A percentile compares a stretch with the other conserved stretches of the same genome.
Conservation (phyloP, 2,797 vertebrate genomes). For the Bufotes viridis region DNA sequence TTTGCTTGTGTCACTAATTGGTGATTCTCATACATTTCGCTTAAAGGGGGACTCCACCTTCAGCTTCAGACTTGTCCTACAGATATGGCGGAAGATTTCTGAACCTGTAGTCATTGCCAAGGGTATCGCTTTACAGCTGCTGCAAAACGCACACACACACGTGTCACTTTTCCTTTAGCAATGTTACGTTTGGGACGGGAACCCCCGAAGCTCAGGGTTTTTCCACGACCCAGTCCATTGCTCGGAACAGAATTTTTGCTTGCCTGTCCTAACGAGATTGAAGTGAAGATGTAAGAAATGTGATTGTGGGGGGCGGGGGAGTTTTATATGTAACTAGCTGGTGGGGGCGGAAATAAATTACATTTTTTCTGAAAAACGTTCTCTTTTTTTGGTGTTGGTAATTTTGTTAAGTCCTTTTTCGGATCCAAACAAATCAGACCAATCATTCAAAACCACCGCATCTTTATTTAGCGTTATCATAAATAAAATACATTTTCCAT, state of each 20-base stretch:
- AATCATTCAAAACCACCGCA: conserved; percentile 70
- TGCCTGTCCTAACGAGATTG: not conserved
- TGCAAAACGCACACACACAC: not conserved
- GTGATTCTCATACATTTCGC: not conserved
- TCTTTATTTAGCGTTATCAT: conserved; percentile 74
- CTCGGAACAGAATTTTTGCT: not conserved
- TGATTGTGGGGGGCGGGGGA: not conserved
- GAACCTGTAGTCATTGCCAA: not conserved
- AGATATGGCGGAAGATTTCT: not conserved
- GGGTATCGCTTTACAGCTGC: not conserved
- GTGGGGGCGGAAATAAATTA: not conserved
- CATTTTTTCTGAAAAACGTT: not conserved
- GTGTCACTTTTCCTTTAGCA: not conserved
- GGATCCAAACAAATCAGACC: not conserved
- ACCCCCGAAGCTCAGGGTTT: not conserved
- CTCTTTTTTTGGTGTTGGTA: not conserved
- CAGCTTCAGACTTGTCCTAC: not conserved
- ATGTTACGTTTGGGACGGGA: not conserved
- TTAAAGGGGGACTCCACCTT: not conserved
- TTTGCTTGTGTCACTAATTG: not conserved
- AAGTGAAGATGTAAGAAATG: not conserved
- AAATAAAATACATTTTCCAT: conserved; percentile 74
- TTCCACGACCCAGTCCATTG: not conserved
- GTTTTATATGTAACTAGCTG: conserved; percentile 5
- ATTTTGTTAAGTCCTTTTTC: not conserved